These are phyloP conservation scores for Microtus montanus DNA, from an alignment of 2,113 vertebrate genomes.

Conservation along the genomic window DNA sequence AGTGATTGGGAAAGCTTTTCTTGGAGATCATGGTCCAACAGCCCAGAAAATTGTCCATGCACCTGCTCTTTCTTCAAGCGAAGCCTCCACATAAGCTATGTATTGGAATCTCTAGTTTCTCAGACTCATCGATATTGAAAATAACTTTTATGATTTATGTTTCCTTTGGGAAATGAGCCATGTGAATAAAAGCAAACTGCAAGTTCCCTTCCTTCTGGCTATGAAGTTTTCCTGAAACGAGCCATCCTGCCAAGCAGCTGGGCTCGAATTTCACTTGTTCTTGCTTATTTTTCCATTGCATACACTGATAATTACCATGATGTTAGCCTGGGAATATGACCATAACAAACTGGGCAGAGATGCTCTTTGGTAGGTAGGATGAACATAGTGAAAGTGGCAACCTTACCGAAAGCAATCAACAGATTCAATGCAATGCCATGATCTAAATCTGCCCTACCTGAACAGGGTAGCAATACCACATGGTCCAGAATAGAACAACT, in stretches of 20 bases:
- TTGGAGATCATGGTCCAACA: background rate
- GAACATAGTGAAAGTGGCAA: no score
- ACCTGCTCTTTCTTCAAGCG: background rate
- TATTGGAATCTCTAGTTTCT: background rate
- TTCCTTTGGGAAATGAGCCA: conserved; percentile 19
- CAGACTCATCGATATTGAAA: background rate
- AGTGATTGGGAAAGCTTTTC: background rate
- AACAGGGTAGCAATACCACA: background rate
- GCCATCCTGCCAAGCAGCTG: background rate
- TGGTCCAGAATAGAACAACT: background rate
- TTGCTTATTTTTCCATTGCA: conserved; percentile 10
- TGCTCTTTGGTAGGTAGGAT: no score
- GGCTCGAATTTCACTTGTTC: background rate
- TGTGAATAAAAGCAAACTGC: background rate
- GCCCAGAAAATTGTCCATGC: background rate
- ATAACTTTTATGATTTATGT: background rate
- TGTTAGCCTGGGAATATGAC: background rate
- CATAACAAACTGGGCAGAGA: background rate
- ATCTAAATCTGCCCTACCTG: conserved; percentile 4
- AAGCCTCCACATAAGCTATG: background rate
- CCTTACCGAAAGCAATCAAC: no score
- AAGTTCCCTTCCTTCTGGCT: background rate
- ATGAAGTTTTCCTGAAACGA: conserved; percentile 7
- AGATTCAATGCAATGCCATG: background rate
- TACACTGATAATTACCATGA: background rate